phyloP scores from a whole-genome alignment of 2,113 vertebrate genomes.

The Bos javanicus region DNA sequence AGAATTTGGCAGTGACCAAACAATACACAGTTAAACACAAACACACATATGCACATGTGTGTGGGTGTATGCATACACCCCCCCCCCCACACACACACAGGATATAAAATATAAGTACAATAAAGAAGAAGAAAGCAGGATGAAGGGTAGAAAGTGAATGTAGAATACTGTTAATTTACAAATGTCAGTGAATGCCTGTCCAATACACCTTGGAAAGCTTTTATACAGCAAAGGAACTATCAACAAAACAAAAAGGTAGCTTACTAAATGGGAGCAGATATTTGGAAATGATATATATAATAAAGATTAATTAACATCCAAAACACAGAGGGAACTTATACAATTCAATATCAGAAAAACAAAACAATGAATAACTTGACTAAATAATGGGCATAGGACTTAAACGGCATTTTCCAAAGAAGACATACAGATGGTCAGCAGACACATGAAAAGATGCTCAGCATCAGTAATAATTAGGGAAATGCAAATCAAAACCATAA shows the following conservation, averaged over 20 bases:
- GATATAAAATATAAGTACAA: neutral
- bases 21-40: neutral
- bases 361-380: neutral
- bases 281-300: neutral
- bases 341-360: neutral
- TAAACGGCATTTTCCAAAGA: neutral
- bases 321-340: neutral
- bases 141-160: neutral
- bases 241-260: neutral
- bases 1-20: neutral
- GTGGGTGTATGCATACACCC: fast-evolving
- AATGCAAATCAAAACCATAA: neutral
- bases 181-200: neutral
- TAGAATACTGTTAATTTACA: neutral
- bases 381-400: neutral
- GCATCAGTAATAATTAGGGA: neutral
- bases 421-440: neutral
- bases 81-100: fast-evolving
- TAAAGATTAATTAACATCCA: neutral
- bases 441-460: neutral
- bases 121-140: neutral
- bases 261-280: neutral
- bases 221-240: neutral
- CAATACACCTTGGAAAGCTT: neutral
- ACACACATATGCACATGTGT: neutral